Percentiles rank a stretch among this genome's conserved stretches.
phyloP scores from a whole-genome alignment of 2,113 vertebrate genomes.

The Ibidorhyncha struthersii region DNA sequence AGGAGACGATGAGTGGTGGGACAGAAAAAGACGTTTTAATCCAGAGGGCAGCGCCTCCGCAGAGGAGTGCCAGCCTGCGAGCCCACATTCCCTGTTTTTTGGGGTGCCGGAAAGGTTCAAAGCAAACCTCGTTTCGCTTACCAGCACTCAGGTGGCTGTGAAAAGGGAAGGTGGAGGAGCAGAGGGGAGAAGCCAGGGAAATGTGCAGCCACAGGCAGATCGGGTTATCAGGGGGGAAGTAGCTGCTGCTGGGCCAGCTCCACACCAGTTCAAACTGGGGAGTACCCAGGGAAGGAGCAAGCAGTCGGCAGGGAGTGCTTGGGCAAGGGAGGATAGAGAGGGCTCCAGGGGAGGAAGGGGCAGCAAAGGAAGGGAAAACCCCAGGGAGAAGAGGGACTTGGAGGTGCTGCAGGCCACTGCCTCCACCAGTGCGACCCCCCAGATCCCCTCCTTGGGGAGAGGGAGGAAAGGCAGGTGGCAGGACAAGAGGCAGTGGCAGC shows the following conservation, averaged over 20 bases:
- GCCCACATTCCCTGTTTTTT: accelerated
- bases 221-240: accelerated
- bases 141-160: not conserved
- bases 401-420: not conserved
- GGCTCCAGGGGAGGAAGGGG: not conserved
- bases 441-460: not conserved
- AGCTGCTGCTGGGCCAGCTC: accelerated
- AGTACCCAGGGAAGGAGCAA: not conserved
- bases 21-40: not conserved
- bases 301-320: not conserved
- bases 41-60: not conserved
- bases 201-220: not conserved
- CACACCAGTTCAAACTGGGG: not conserved
- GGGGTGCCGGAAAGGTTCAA: not conserved
- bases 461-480: not conserved
- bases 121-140: accelerated
- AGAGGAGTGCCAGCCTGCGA: not conserved
- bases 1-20: not conserved
- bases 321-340: not conserved
- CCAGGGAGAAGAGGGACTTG: not conserved
- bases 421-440: accelerated
- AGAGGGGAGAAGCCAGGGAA: not conserved
- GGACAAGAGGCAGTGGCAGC: not conserved
- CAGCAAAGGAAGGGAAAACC: not conserved
- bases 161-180: not conserved